A percentile compares a stretch with the other conserved stretches of the same genome.
These are phyloP conservation scores for Chitala chitala DNA, from an alignment of 2,113 vertebrate genomes.

Conservation along the genomic window DNA sequence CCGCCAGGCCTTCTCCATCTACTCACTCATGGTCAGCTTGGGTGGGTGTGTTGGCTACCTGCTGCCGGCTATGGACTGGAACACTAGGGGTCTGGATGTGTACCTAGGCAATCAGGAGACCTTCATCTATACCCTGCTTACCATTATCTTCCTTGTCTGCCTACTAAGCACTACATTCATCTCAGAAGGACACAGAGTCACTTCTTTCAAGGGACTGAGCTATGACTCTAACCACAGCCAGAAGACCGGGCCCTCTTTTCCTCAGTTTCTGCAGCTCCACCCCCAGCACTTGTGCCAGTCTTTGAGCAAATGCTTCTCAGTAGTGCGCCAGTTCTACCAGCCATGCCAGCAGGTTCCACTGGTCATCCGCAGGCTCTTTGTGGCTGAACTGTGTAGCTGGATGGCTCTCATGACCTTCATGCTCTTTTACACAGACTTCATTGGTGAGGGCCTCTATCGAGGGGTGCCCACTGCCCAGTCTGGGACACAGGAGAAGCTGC, in stretches of 20 bases:
- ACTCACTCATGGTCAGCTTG: slow-evolving; percentile 78
- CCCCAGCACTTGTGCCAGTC: slow-evolving; percentile 20
- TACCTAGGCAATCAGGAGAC: slow-evolving; percentile 72
- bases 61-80: slow-evolving; percentile 75
- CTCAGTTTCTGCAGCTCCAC: not conserved
- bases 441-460: slow-evolving; percentile 75
- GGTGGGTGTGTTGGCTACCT: slow-evolving; percentile 81
- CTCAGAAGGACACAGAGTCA: slow-evolving; percentile 52
- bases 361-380: slow-evolving; percentile 65
- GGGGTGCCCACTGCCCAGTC: slow-evolving; percentile 71
- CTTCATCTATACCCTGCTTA: slow-evolving; percentile 74
- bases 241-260: slow-evolving; percentile 7
- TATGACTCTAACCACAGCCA: no score
- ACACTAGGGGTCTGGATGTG: slow-evolving; percentile 51
- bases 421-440: slow-evolving; percentile 80
- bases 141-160: slow-evolving; percentile 68
- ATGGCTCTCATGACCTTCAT: slow-evolving; percentile 81
- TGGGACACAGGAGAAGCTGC: slow-evolving; percentile 64
- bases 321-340: slow-evolving; percentile 56
- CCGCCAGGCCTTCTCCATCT: slow-evolving; percentile 73
- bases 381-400: slow-evolving; percentile 81
- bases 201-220: not conserved
- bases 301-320: slow-evolving; percentile 36
- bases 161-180: slow-evolving; percentile 68
- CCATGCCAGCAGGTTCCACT: slow-evolving; percentile 66